phyloP scores from a whole-genome alignment of 2,113 vertebrate genomes.

The Motacilla alba region DNA sequence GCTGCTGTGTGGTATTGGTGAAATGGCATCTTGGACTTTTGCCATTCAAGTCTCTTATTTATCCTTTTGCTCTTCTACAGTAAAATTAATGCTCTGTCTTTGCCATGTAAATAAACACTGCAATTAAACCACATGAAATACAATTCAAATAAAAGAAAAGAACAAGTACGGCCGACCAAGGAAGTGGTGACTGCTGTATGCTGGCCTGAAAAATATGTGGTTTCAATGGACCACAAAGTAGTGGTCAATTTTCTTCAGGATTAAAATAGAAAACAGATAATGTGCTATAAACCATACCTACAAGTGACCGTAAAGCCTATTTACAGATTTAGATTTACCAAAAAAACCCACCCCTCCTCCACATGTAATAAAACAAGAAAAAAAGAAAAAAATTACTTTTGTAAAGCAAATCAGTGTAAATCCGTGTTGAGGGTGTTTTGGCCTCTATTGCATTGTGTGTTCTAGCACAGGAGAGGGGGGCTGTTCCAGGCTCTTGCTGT shows the following conservation, averaged over 20 bases:
- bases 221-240: constrained; percentile 68
- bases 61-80: constrained; percentile 49
- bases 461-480: background rate
- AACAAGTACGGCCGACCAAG: constrained; percentile 38
- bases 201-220: constrained; percentile 69
- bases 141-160: constrained; percentile 57
- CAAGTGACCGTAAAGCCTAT: constrained; percentile 46
- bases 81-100: constrained; percentile 54
- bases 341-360: background rate
- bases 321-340: constrained; percentile 52
- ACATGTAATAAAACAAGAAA: background rate
- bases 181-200: constrained; percentile 57
- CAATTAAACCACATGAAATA: constrained; percentile 59
- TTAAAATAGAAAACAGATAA: constrained; percentile 65
- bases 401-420: background rate
- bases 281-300: constrained; percentile 44
- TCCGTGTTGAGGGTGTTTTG: background rate
- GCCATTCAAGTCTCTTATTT: constrained; percentile 37
- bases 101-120: constrained; percentile 31
- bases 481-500: background rate
- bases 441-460: background rate
- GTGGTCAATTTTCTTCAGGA: constrained; percentile 69
- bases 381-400: background rate
- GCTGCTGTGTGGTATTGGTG: background rate
- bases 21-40: constrained; percentile 50